Conservation (phyloP, 2,797 vertebrate genomes). For the Petrocephalus schoutedeni region DNA sequence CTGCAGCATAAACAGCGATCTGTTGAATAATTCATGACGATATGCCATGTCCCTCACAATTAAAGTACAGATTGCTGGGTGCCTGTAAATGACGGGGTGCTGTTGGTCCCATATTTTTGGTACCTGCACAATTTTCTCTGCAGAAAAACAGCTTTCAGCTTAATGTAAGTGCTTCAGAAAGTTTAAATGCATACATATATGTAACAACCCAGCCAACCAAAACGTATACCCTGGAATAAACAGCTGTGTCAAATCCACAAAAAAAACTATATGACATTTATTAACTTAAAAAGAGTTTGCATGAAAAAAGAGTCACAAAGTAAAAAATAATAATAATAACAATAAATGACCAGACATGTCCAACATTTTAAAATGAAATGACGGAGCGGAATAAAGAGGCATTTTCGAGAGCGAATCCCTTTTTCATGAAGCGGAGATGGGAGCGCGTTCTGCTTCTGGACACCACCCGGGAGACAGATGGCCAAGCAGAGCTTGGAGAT, state of each 20-base stretch:
- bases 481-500: not conserved
- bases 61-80: constrained; percentile 26
- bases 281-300: not conserved
- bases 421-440: not conserved
- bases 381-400: not conserved
- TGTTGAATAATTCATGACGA: constrained; percentile 61
- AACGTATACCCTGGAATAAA: not conserved
- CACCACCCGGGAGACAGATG: constrained; percentile 13
- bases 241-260: not conserved
- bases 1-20: constrained; percentile 60
- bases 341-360: not conserved
- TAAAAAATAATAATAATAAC: not conserved
- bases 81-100: not conserved
- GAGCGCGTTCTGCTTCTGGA: not conserved
- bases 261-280: not conserved
- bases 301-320: not conserved
- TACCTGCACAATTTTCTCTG: not conserved
- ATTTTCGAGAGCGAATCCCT: not conserved
- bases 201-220: not conserved
- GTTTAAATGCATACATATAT: not conserved
- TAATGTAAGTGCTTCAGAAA: not conserved
- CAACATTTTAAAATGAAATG: not conserved
- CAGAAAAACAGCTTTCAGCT: not conserved
- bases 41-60: constrained; percentile 43
- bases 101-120: not conserved